Conservation (phyloP, 2,797 vertebrate genomes). For the Acestrorhynchus altus region DNA sequence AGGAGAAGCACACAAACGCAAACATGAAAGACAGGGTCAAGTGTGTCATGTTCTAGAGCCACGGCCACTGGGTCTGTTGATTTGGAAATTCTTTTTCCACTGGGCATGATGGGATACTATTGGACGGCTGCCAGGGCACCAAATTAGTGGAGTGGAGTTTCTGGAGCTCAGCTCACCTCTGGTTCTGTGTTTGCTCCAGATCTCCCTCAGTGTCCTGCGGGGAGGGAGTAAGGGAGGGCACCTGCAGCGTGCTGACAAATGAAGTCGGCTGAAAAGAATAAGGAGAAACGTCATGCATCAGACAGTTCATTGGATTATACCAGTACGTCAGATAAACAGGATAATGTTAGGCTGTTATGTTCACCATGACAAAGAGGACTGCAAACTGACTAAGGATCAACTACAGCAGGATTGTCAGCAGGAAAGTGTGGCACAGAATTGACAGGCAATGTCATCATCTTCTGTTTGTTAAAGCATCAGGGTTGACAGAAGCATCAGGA, state of each 20-base stretch:
- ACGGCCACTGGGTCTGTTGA: neutral
- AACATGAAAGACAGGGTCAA: conserved; percentile 2
- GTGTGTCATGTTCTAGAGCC: neutral
- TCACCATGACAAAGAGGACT: neutral
- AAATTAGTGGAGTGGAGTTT: neutral
- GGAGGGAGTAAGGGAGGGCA: conserved; percentile 70
- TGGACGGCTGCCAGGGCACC: neutral
- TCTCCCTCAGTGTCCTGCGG: conserved; percentile 62
- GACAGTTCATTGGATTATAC: neutral
- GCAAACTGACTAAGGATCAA: neutral
- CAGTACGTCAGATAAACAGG: neutral
- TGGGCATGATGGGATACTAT: neutral
- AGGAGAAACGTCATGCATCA: neutral
- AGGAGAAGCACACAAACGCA: neutral
- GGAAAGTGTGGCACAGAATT: neutral
- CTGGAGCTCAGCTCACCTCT: conserved; percentile 64
- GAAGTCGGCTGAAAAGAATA: conserved; percentile 7
- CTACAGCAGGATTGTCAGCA: neutral
- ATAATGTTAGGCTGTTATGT: neutral
- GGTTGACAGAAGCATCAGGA: neutral
- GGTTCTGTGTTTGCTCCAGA: conserved; percentile 56
- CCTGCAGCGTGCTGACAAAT: conserved; percentile 67
- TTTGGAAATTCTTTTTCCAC: neutral
- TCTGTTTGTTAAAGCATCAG: conserved; percentile 1
- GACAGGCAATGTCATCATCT: conserved; percentile 9